phyloP scores from a whole-genome alignment of 2,888 invertebrate species.

The Agonum fuliginosum region DNA sequence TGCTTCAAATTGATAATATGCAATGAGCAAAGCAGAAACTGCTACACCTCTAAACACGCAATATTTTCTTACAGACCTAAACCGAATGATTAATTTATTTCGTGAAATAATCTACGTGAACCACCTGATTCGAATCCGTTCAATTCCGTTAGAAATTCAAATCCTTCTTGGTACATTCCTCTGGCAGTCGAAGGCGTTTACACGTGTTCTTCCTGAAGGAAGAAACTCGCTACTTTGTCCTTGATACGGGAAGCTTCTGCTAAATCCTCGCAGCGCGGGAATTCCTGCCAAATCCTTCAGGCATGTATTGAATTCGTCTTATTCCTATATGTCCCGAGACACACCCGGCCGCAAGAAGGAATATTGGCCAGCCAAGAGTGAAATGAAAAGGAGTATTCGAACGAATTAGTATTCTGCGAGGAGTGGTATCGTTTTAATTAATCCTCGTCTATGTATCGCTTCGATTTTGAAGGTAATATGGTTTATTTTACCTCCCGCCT shows the following conservation, averaged over 20 bases:
- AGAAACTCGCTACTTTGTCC: conserved; percentile 50
- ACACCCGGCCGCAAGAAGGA: neutral
- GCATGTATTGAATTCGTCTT: conserved; percentile 59
- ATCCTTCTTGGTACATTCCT: neutral
- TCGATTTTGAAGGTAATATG: too few relatives aligned
- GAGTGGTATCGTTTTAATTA: too few relatives aligned
- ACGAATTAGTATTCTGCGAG: too few relatives aligned
- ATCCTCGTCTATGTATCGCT: too few relatives aligned
- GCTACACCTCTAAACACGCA: too few relatives aligned
- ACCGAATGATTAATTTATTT: neutral
- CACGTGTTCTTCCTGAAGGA: conserved; percentile 28
- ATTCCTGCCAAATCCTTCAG: conserved; percentile 55
- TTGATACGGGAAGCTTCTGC: conserved; percentile 52
- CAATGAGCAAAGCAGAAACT: too few relatives aligned
- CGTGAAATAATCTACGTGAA: neutral
- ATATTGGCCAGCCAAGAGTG: neutral
- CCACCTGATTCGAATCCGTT: conserved; percentile 8
- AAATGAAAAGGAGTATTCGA: too few relatives aligned
- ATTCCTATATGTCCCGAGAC: conserved; percentile 24
- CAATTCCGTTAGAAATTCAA: conserved; percentile 54
- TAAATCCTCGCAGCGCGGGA: conserved; percentile 50
- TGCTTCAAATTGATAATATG: too few relatives aligned
- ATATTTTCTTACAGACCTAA: too few relatives aligned
- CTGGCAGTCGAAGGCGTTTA: conserved; percentile 22
- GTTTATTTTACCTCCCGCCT: too few relatives aligned